Conservation (phyloP, 2,888 invertebrate genomes). For the Psylliodes chrysocephalus region DNA sequence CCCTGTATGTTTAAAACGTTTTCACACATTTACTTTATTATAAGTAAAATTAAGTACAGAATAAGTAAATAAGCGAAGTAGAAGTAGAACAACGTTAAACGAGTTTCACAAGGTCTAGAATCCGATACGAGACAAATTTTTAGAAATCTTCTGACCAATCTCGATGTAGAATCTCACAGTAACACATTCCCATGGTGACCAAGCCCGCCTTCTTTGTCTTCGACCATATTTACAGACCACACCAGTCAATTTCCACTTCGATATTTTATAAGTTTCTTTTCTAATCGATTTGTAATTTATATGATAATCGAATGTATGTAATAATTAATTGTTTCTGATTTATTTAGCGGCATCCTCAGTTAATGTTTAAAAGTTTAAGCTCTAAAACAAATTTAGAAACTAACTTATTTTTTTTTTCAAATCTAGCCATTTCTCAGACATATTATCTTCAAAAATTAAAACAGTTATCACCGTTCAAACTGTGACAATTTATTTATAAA, state of each 20-base stretch:
- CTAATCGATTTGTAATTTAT: no score
- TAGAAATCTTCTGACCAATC: conserved; percentile 52
- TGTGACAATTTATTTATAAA: no score
- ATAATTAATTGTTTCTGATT: no score
- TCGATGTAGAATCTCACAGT: conserved; percentile 48
- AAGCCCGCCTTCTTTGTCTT: conserved; percentile 36
- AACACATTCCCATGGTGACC: conserved; percentile 42
- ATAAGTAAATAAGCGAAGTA: conserved; percentile 48
- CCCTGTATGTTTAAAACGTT: neutral
- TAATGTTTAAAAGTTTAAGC: no score
- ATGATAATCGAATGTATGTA: no score
- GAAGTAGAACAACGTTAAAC: conserved; percentile 47
- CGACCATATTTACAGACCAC: conserved; percentile 26
- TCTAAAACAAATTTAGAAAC: no score
- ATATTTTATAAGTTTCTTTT: neutral
- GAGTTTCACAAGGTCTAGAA: conserved; percentile 51
- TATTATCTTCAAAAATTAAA: no score
- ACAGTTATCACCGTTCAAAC: no score
- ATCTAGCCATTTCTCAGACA: no score
- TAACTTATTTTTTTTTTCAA: no score
- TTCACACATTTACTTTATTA: conserved; percentile 3
- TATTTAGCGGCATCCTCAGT: no score
- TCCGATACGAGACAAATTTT: conserved; percentile 53
- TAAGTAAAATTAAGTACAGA: conserved; percentile 16
- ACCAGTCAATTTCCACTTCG: neutral